phyloP scores from a whole-genome alignment of 92 coral and sea anemone genomes.

The Desmophyllum pertusum region DNA sequence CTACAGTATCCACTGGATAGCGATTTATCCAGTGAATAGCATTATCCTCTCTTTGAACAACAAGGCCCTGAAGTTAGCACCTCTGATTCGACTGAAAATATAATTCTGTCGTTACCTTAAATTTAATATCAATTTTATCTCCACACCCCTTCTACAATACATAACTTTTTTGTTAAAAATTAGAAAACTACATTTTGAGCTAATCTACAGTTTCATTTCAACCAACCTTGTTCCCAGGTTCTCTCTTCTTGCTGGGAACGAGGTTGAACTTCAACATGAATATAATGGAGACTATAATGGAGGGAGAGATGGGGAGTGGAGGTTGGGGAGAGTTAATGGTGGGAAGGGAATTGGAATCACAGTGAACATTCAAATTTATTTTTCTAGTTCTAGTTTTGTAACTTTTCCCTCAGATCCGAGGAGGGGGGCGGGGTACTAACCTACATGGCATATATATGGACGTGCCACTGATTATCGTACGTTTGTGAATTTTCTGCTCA shows the following conservation, averaged over 20 bases:
- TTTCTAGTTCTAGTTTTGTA: background rate
- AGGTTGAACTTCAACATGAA: background rate
- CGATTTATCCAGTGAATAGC: too few species aligned
- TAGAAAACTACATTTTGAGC: background rate
- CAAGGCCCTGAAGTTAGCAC: background rate
- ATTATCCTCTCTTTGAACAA: too few species aligned
- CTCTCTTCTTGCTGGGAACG: background rate
- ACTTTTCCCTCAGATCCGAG: background rate
- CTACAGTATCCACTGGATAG: too few species aligned
- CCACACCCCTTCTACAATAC: background rate
- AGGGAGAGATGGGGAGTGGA: background rate
- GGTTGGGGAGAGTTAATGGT: background rate
- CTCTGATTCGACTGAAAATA: conserved; percentile 15
- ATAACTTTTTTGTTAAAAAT: background rate
- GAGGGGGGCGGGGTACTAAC: background rate
- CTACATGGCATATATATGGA: background rate
- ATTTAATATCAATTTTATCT: background rate
- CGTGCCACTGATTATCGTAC: background rate
- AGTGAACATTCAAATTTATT: background rate
- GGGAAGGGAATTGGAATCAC: background rate
- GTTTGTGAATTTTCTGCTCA: background rate
- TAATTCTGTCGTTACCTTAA: background rate
- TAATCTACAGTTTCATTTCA: too few species aligned
- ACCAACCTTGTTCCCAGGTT: too few species aligned
- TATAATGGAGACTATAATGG: background rate